Percentiles rank a stretch among this genome's conserved stretches.
Evolutionary conservation across 1,140 invertebrate genomes (phyloP).

Genomic region (Eulimnadia texana): DNA sequence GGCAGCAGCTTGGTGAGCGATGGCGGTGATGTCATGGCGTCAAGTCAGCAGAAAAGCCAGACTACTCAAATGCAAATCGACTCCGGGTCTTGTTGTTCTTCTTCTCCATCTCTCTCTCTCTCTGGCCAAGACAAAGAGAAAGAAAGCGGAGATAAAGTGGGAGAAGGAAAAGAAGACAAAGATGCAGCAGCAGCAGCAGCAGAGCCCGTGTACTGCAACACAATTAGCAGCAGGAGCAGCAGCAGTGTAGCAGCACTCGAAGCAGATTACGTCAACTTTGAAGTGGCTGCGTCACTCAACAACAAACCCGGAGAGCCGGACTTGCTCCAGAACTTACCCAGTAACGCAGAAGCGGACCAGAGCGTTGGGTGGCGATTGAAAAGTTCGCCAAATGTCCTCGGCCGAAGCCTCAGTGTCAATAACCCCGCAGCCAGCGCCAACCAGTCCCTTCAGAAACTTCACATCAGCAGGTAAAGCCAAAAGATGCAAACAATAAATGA

Average conservation of each 20-base stretch:
- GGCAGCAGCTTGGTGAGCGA: neutral
- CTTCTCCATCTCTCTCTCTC: too few relatives aligned
- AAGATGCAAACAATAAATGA: neutral
- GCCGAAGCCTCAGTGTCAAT: neutral
- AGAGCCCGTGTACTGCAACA: constrained; percentile 10
- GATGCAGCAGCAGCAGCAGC: neutral
- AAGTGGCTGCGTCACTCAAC: constrained; percentile 18
- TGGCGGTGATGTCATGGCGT: too few relatives aligned
- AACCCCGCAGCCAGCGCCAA: constrained; percentile 2
- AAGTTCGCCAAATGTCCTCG: neutral
- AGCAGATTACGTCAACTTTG: constrained; percentile 25
- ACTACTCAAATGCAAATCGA: neutral
- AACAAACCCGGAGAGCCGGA: constrained; percentile 13
- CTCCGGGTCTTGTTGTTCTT: too few relatives aligned
- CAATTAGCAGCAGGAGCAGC: neutral
- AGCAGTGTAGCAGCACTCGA: constrained; percentile 20
- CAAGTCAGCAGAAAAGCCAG: neutral
- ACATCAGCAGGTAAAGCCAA: neutral
- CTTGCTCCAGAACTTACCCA: constrained; percentile 14
- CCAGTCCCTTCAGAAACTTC: neutral
- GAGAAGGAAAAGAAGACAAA: neutral
- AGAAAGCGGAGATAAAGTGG: too few relatives aligned
- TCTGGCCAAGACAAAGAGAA: too few relatives aligned
- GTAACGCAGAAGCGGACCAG: neutral
- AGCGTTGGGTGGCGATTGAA: neutral